Evolutionary conservation across 2,113 vertebrate species (phyloP).

Genomic region (Petrocephalus zakoni): DNA sequence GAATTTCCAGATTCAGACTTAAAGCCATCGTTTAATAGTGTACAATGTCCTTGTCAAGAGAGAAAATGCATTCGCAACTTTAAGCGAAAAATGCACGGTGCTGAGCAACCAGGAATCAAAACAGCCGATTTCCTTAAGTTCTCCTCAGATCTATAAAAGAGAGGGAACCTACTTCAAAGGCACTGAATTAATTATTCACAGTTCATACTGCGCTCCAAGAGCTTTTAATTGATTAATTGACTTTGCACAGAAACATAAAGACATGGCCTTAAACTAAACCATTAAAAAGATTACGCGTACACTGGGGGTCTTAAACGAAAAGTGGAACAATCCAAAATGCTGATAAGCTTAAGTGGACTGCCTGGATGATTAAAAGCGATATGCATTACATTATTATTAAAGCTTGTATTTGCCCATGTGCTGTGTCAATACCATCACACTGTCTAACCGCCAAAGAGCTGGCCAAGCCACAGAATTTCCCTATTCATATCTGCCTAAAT

Average conservation of each 20-base stretch:
- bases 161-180: background rate
- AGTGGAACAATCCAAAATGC: background rate
- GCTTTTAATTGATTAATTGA: background rate
- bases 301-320: background rate
- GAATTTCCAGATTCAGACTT: conserved; percentile 8
- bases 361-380: background rate
- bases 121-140: background rate
- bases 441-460: background rate
- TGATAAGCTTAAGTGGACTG: background rate
- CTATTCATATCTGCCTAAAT: background rate
- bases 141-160: background rate
- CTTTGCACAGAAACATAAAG: background rate
- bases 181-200: background rate
- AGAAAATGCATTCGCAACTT: background rate
- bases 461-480: background rate
- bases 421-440: background rate
- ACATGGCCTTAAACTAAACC: background rate
- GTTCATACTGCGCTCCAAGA: background rate
- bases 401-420: background rate
- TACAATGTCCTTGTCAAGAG: background rate
- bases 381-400: background rate
- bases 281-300: background rate
- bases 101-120: background rate
- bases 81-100: background rate
- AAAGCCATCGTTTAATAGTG: conserved; percentile 16